Base-by-base conservation (phyloP, 2,888 invertebrate genomes). In the Achlya flavicornis region DNA sequence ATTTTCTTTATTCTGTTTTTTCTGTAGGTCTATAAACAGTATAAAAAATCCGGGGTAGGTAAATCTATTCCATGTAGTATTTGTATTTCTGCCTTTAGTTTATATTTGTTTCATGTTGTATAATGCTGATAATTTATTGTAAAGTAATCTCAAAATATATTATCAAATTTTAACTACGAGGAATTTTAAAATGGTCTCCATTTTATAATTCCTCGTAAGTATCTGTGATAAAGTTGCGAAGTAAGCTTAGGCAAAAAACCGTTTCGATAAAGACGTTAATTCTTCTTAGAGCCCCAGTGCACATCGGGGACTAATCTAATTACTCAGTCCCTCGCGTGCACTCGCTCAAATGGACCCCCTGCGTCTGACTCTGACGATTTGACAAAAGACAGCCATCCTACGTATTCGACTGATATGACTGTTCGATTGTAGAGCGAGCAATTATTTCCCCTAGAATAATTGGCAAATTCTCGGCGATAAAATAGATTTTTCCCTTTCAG, bases 291-390 rank as follows among this genome's bases (percentile, higher is more conserved):
- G 74, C 71, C 78, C 75, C 79, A 74, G 75, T 78, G 80, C 81
- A 79, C 80, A 78, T 75, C 70, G 75, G 71, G 78, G 70, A 66
- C 81, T 86, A 84, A 85, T 84, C 85, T 81, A 81, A 84, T 85
- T 86, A 85, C 72, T 73, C 75, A 69, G 74, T 74, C 71, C 74
- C 68, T 59, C 66, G 77, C 75, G 80, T 76, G 79, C 79, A 80
- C 79, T 81, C 82, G 79, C 83, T 77, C 75, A 79, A 83, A 85
- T 79, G 78, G 78, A 75, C 77, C 78, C 83, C 82, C 79, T 76
- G 72, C 19, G 53, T 53, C 66, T 63, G 61, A 26, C 72, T 72
- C 71, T 78, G 81, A 75, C 77, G 78, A 74, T 72, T 75, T 76
- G 74, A 83, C 82, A 83, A 83, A 79, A 83, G 83, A 80, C 73